Conservation (phyloP, 2,797 vertebrate genomes). For the Coregonus sp. region DNA sequence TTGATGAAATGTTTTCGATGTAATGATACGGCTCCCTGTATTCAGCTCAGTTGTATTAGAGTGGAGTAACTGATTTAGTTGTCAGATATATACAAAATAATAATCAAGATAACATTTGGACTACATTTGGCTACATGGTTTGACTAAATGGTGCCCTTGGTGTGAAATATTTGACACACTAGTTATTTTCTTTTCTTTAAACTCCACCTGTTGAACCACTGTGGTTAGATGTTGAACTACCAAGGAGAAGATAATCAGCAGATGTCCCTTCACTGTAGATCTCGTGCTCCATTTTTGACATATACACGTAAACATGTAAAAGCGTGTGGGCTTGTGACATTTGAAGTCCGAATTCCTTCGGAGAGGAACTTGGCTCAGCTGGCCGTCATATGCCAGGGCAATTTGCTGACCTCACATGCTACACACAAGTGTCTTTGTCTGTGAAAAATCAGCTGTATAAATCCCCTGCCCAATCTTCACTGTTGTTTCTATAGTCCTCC, state of each 20-base stretch:
- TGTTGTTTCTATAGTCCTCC: neutral
- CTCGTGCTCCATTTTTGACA: neutral
- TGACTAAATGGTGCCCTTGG: neutral
- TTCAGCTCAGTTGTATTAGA: neutral
- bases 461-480: neutral
- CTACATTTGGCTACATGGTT: neutral
- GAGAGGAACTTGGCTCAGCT: neutral
- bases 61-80: neutral
- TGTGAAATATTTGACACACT: neutral
- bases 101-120: too few species aligned
- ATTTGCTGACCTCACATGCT: neutral
- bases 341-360: neutral
- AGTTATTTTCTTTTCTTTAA: neutral
- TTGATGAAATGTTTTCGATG: neutral
- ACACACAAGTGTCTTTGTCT: conserved; percentile 1
- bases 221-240: too few species aligned
- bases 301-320: neutral
- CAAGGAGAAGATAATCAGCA: too few species aligned
- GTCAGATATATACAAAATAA: neutral
- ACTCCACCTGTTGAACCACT: neutral
- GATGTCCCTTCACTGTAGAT: neutral
- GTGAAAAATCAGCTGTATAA: neutral
- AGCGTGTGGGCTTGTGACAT: neutral
- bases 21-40: neutral
- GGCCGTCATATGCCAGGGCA: neutral